These are phyloP conservation scores for Malurus elegans DNA, from an alignment of 2,113 vertebrate species.

Conservation along the genomic window DNA sequence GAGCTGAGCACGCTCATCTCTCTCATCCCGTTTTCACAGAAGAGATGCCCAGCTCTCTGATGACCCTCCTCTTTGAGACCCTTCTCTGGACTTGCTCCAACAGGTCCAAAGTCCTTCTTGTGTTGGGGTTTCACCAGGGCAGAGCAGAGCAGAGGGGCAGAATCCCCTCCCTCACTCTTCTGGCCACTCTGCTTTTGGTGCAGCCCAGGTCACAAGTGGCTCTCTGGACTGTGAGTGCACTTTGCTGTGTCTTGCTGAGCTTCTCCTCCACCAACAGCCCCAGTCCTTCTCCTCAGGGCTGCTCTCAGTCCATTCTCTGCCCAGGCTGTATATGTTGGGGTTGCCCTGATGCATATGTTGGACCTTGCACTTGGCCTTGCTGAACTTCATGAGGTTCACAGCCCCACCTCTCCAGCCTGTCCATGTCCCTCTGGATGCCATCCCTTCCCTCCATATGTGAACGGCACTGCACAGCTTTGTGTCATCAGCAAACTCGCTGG, in stretches of 20 bases:
- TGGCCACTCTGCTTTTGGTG: neutral
- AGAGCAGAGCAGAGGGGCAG: neutral
- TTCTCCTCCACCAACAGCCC: neutral
- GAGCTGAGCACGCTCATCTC: neutral
- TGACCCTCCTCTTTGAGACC: neutral
- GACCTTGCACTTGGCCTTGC: neutral
- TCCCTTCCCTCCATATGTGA: accelerated
- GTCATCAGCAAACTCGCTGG: accelerated
- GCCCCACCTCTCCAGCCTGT: neutral
- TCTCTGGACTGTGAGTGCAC: neutral
- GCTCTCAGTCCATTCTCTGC: neutral
- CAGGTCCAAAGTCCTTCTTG: neutral
- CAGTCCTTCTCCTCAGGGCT: neutral
- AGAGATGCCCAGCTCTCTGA: neutral
- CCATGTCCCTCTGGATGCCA: neutral
- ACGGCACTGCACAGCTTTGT: neutral
- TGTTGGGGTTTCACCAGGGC: neutral
- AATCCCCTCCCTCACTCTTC: neutral
- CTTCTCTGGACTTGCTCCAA: neutral
- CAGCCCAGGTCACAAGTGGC: neutral
- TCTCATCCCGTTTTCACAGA: neutral
- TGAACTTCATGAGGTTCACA: neutral
- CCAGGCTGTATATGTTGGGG: neutral
- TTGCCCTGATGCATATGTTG: neutral
- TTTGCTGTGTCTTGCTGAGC: neutral